phyloP scores from a whole-genome alignment of 2,113 vertebrate genomes.

The Phalacrocorax aristotelis region DNA sequence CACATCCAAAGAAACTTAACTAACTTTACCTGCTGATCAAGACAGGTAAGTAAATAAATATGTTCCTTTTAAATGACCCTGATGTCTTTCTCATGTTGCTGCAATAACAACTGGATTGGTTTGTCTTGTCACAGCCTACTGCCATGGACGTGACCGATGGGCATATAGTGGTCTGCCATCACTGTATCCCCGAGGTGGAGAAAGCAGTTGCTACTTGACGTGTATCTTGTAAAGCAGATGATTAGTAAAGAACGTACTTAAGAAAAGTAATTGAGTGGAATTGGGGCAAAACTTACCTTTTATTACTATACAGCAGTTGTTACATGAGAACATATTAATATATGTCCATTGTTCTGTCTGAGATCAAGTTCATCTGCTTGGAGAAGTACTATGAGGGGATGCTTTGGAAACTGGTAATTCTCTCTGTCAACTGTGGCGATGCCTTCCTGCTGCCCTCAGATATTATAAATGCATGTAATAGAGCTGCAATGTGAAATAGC shows the following conservation, averaged over 20 bases:
- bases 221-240: background rate
- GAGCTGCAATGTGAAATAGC: background rate
- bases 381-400: background rate
- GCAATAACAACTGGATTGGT: background rate
- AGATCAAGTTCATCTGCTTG: background rate
- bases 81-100: background rate
- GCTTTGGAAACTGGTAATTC: background rate
- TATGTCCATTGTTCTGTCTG: background rate
- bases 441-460: background rate
- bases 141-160: rapidly evolving
- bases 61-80: background rate
- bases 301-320: background rate
- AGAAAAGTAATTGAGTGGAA: background rate
- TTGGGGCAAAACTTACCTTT: background rate
- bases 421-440: rapidly evolving
- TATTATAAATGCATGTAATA: rapidly evolving
- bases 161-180: background rate
- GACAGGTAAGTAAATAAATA: background rate
- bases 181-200: too few relatives aligned
- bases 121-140: background rate
- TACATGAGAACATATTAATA: background rate
- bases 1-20: background rate
- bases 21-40: background rate
- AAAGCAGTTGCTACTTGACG: too few relatives aligned
- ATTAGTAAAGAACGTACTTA: background rate